These are phyloP conservation scores for Dermatemys mawii DNA, from an alignment of 2,113 vertebrate species.

Conservation along the genomic window DNA sequence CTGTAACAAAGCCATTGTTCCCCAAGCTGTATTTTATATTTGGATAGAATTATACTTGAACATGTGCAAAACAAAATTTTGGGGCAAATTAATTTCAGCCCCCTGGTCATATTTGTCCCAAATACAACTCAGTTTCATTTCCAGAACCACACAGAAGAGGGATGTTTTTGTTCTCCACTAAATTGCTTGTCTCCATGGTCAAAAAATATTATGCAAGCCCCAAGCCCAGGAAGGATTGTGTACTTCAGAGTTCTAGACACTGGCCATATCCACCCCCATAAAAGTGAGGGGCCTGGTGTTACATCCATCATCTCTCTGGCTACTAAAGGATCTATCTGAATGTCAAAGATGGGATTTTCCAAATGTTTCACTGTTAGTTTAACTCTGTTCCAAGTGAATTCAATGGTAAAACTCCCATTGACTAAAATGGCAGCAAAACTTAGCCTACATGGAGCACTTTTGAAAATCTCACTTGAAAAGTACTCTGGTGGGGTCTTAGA, in stretches of 20 bases:
- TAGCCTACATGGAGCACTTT: background rate
- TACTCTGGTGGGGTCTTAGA: accelerated
- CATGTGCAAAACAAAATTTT: background rate
- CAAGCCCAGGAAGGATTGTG: background rate
- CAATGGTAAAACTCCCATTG: background rate
- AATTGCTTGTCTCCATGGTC: background rate
- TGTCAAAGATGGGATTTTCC: background rate
- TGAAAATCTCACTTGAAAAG: background rate
- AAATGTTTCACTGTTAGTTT: background rate
- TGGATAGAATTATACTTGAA: background rate
- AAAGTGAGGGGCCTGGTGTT: background rate
- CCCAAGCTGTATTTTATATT: background rate
- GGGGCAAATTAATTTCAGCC: background rate
- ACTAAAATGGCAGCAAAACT: background rate
- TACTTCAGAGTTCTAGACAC: background rate
- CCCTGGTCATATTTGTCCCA: background rate
- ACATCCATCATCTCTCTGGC: accelerated
- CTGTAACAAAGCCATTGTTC: background rate
- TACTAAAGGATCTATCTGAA: background rate
- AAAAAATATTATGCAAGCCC: background rate
- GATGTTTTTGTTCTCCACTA: background rate
- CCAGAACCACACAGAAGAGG: background rate
- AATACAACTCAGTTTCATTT: background rate
- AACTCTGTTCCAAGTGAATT: background rate
- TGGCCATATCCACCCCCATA: background rate